Evolutionary conservation across 1,140 invertebrate species (phyloP), one percentile per base, ranked within the genome.

Genomic region (Ganaspis sp.): DNA sequence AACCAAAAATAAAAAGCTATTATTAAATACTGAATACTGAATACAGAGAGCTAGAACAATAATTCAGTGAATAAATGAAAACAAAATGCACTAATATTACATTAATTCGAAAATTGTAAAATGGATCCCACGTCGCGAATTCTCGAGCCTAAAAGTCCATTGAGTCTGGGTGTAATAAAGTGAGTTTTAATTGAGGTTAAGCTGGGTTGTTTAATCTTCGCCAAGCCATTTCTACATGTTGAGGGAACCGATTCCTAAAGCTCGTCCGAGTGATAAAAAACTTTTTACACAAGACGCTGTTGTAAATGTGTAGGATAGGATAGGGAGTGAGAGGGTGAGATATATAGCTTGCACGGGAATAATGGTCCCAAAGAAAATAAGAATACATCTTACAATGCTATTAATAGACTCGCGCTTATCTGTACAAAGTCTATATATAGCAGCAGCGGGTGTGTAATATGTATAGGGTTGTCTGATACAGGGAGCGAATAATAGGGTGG

Each of bases 401-500:
- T 85, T 86, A 87, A 86, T 87, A 87, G 86, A 83, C 83, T 74
- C 77, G 79, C 83, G 80, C 72, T 85, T 87, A 84, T 81, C 82
- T 81, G 79, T 29, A 69, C 26, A 79, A 73, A 69, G 76, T 79
- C 83, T 87, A 87, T 87, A 83, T 84, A 85, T 85, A 86, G 83
- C 53, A 45, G 53, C 5, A 70, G 73, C 72, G 79, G 64, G 73
- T 79, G 74, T 49, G 45, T 49, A 49, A 49, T 49, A 40, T 40
- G 38, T 40, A 34, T 73, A 64, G 75, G 37, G 64, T 82, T 78
- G 80, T 85, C 77, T 58, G 78, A 53, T 77, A 81, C 70, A 23
- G 58, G 45, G 73, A 78, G 79, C 81, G 79, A 26, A 5, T 12
- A 73, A 38, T 49, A 9, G 37, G 29, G 34, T 69, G 64, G 54